These are phyloP conservation scores for Homarus gammarus DNA, from an alignment of 2,888 invertebrate species.

Conservation along the genomic window DNA sequence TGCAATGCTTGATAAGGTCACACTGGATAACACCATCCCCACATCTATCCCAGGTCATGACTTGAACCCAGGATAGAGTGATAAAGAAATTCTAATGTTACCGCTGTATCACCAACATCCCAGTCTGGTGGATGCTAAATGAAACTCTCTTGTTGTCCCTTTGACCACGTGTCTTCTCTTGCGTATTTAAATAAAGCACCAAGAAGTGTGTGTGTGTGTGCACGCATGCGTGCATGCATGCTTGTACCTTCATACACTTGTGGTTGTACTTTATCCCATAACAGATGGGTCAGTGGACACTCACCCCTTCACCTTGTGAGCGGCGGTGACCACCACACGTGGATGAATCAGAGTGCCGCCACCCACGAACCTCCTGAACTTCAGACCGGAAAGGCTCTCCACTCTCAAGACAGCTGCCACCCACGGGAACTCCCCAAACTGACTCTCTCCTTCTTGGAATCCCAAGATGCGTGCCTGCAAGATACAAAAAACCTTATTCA, in stretches of 20 bases:
- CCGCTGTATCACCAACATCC: no score
- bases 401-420: constrained; percentile 57
- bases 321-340: constrained; percentile 70
- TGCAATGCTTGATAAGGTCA: no score
- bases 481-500: no score
- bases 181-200: no score
- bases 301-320: constrained; percentile 72
- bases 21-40: no score
- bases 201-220: constrained; percentile 15
- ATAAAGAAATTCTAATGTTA: no score
- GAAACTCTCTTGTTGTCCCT: no score
- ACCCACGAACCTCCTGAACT: constrained; percentile 63
- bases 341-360: constrained; percentile 72
- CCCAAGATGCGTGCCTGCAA: constrained; percentile 70
- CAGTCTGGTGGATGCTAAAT: no score
- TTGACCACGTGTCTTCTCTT: no score
- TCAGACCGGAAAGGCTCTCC: constrained; percentile 33
- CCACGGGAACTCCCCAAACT: constrained; percentile 76
- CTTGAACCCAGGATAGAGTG: no score
- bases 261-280: neutral
- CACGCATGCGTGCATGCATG: constrained; percentile 5
- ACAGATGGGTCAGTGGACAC: neutral
- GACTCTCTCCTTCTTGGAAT: constrained; percentile 71
- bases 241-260: neutral
- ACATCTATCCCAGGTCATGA: no score